phyloP scores from a whole-genome alignment of 2,888 invertebrate species.

The Volucella bombylans region DNA sequence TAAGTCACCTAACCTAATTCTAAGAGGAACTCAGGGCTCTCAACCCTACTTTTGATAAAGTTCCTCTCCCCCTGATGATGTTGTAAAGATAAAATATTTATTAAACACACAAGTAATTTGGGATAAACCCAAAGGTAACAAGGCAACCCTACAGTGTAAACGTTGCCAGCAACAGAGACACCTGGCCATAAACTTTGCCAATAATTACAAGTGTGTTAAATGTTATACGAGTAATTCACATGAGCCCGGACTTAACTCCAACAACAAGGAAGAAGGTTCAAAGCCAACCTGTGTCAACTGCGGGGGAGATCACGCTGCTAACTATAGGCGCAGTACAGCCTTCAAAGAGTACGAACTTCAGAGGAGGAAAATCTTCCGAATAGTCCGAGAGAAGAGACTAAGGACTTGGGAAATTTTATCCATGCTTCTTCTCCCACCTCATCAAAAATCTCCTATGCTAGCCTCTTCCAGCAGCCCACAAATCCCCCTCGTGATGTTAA shows the following conservation, averaged over 20 bases:
- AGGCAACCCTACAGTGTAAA: neutral
- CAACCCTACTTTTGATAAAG: neutral
- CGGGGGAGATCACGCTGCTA: too few species aligned
- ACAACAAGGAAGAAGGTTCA: neutral
- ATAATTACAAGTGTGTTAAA: neutral
- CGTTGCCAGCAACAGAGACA: neutral
- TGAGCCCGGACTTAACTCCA: neutral
- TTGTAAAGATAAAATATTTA: neutral
- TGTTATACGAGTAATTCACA: neutral
- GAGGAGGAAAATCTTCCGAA: neutral
- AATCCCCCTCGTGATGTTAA: too few species aligned
- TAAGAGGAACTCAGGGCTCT: neutral
- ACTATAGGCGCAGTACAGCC: too few species aligned
- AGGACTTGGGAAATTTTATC: neutral
- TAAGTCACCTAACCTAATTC: neutral
- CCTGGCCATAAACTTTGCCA: neutral
- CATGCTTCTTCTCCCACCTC: too few species aligned
- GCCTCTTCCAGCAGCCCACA: too few species aligned
- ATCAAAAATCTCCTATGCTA: too few species aligned
- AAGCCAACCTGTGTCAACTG: too few species aligned
- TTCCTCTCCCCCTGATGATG: neutral
- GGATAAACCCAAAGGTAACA: conserved; percentile 6
- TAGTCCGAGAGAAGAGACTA: neutral
- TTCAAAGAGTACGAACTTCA: neutral
- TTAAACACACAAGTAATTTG: neutral